Conservation (phyloP, 2,113 vertebrate genomes). For the rabbit (Oryctolagus cuniculus) region mOryCun1.1 NC_091438.1:134609501-134610000, state of each 20-base stretch:
- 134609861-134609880: neutral
- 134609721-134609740: neutral
- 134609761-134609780: neutral
- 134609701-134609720: neutral
- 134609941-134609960: neutral
- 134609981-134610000: neutral
- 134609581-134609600: neutral
- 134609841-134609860: neutral
- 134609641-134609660: neutral
- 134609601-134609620: neutral
- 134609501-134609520: neutral
- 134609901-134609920: neutral
- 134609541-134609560: neutral
- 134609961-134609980: neutral
- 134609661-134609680: neutral
- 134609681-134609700: neutral
- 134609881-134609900: neutral
- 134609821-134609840: neutral
- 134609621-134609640: neutral
- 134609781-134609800: neutral
- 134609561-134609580: neutral
- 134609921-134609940: neutral
- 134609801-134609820: neutral
- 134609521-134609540: neutral
- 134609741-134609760: neutral